phyloP scores from a whole-genome alignment of 2,113 vertebrate species.

The Toxotes jaculatrix region DNA sequence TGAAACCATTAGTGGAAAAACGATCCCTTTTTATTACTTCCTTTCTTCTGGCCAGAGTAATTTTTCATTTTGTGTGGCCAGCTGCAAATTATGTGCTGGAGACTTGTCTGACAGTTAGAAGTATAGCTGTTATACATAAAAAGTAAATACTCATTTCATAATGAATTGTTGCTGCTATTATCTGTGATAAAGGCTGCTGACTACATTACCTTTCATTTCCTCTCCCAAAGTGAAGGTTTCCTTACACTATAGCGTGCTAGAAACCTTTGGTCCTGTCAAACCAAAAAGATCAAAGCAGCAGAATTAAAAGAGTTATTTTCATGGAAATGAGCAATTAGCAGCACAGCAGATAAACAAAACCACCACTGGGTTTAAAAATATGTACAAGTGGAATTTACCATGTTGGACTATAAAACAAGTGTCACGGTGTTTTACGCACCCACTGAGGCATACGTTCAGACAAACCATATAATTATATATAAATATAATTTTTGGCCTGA shows the following conservation, averaged over 20 bases:
- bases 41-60: conserved; percentile 64
- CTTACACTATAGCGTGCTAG: neutral
- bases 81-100: conserved; percentile 55
- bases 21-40: conserved; percentile 68
- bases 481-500: neutral
- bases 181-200: conserved; percentile 31
- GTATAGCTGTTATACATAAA: conserved; percentile 37
- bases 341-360: conserved; percentile 17
- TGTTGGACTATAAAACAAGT: neutral
- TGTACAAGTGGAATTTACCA: neutral
- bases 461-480: neutral
- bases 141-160: conserved; percentile 38
- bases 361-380: neutral
- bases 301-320: conserved; percentile 15
- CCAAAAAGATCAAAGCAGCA: conserved; percentile 5
- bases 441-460: neutral
- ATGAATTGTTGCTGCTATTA: conserved; percentile 47
- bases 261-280: conserved; percentile 13
- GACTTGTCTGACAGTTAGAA: conserved; percentile 49
- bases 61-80: conserved; percentile 68
- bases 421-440: neutral
- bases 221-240: conserved; percentile 19
- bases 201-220: conserved; percentile 36
- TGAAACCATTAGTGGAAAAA: conserved; percentile 74
- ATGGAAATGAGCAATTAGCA: conserved; percentile 40